Evolutionary conservation across 1,140 invertebrate genomes (phyloP), one percentile per base, ranked within the genome.

Genomic region (Chelonus insularis): DNA sequence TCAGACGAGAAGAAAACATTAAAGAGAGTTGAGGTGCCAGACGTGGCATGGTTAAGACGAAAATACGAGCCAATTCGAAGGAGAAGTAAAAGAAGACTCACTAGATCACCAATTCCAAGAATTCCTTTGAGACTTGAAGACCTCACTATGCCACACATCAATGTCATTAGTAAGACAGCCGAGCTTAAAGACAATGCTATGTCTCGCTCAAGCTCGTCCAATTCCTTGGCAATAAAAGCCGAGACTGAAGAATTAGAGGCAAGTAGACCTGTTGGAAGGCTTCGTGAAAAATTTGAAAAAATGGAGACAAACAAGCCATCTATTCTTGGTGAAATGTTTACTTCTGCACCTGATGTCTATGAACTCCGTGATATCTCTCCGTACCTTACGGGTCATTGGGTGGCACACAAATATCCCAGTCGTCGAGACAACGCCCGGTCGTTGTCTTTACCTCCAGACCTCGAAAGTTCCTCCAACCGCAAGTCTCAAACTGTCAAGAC

Each of bases 131-230:
- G 84, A n/a, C 79, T 84, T 1, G 87, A 87, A 37, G 87, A 93
- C 69, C 83, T 91, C 3, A 87, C 87, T 45, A 92, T 94, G 90
- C 92, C 92, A 0, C 91, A 91, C 69, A 93, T 94, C 32, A 92
- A 95, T 71, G 87, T 94, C 1, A 94, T 94, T 64, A 93, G 91
- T 69, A 93, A 93, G 77, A 86, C 90, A 18, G 91, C 90, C 0
- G 84, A 86, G 3, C 74, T 94, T 34, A 87, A 89, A 39, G 83
- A 83, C 11, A 43, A 66, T 72, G 16, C 77, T 63, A 51, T 64
- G 54, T 61, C 59, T 60, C 60, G 64, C 55, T 61, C 77, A 14
- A 71, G 77, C 61, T 78, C 73, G 0, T 12, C 69, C 54, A 70
- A 68, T 23, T 79, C 77, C 4, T 65, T 62, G n/a, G 70, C 55